phyloP scores from a whole-genome alignment of 1,140 invertebrate species.

The Schlechtendalia chinensis region DNA sequence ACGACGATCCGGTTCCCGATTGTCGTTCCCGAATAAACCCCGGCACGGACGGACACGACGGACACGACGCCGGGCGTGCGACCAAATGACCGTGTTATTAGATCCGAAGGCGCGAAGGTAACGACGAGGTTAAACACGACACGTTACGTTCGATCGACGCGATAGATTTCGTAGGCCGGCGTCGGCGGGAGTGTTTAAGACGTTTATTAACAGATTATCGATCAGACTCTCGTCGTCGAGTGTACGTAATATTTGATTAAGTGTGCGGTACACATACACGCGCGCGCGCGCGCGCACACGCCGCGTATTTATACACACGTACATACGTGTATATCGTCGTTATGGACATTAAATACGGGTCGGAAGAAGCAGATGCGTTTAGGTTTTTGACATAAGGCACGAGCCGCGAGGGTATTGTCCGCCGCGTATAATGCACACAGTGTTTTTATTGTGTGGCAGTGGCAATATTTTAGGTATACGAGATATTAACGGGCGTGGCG shows the following conservation, averaged over 20 bases:
- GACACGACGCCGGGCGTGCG: no score
- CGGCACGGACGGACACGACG: no score
- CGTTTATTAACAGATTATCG: slow-evolving; percentile 16
- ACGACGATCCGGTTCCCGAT: no score
- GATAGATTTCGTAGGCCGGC: no score
- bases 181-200: neutral
- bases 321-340: neutral
- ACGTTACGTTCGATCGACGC: no score
- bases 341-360: slow-evolving; percentile 15
- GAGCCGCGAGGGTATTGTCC: slow-evolving; percentile 43
- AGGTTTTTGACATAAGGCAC: slow-evolving; percentile 49
- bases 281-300: no score
- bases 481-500: neutral
- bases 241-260: slow-evolving; percentile 34
- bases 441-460: slow-evolving; percentile 10
- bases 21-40: no score
- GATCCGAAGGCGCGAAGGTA: no score
- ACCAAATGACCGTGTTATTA: no score
- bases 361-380: slow-evolving; percentile 47
- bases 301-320: no score
- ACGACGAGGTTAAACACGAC: no score
- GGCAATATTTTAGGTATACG: neutral
- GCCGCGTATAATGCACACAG: neutral
- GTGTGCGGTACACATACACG: neutral
- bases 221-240: slow-evolving; percentile 22